Base-by-base conservation (phyloP, 2,888 invertebrate species). In the Lordiphosa fenestrarum region DNA sequence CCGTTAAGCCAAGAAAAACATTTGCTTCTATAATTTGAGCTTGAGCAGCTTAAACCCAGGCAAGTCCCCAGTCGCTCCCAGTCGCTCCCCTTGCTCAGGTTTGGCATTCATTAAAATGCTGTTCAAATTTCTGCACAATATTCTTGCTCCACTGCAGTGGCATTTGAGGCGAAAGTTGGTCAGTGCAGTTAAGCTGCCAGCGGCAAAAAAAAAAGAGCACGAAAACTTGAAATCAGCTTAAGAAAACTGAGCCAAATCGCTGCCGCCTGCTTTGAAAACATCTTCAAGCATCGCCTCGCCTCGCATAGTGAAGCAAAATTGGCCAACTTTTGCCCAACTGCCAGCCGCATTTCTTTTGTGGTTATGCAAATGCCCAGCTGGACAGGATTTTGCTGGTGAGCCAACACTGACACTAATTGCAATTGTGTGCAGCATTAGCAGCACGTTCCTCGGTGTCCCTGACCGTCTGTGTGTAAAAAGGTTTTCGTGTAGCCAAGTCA, bases 401-500 rank as follows among this genome's bases (percentile, higher is more conserved):
- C 73, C 56, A 54, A 62, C 83, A 76, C 73, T 83, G 84, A 77
- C 77, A 77, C 77, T 83, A 83, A 77, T 83, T 77, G 77, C 77
- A 77, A 80, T 83, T 83, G 84, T 77, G 66, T 77, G 84, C 70
- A 62, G 73, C 84, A 83, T 78, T 80, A 80, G 76, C 65, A 72
- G 73, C 56, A 48, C 10, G 4, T 25, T 12, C 15, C 21, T 4
- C 37, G 35, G 33, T 37, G 37, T 9, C 9, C 30, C 53, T 48
- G 15, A 15, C 15, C 15, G 47, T 41, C 39, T 57, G 37, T 21
- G 39, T 53, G 49, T 57, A 66, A 69, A 73, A 71, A 66, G 80
- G 64, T 71, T 71, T 69, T 77, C 53, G 50, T 51, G 58, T 53
- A 55, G 57, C 71, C 59, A 50, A 63, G 65, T 63, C 63, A 63